Base-by-base conservation (phyloP, 1,140 invertebrate genomes). In the Eumeta japonica region DNA sequence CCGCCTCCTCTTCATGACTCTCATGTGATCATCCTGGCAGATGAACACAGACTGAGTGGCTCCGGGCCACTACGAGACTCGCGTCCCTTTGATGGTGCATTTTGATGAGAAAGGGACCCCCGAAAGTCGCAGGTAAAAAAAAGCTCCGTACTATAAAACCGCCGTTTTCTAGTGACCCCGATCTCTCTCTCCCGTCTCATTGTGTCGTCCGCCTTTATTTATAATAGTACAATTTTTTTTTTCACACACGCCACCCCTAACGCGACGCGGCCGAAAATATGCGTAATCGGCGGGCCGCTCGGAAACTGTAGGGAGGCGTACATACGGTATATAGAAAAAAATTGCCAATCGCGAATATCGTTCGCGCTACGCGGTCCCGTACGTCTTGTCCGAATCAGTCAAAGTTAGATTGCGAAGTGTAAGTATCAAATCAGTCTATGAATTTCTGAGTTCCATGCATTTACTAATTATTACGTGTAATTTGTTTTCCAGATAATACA, bases 141-240 rank as follows among this genome's bases (percentile, higher is more conserved):
- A 68, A 62, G 52, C 60, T n/a, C 57, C 65, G 64, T 65, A 74
- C n/a, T 7, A 24, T 67, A 71, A 70, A 70, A 74, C 68, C 66
- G 63, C 60, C 61, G 65, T 71, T 71, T 74, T 58, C 66, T 71
- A 71, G 65, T 74, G 70, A 74, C 70, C 70, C 70, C 59, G 65
- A 73, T 70, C 63, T 53, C 52, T 66, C n/a, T n/a, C 68, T 68
- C 52, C 46, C 63, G 71, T 74, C 63, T 63, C 58, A 67, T 74
- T 74, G 66, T 74, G 58, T 38, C 38, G 47, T 45, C n/a, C 58
- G 52, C 61, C 61, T 58, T 70, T 71, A 73, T 74, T 74, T 74
- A 74, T 71, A 71, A 71, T 70, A 68, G 61, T 62, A 62, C 43
- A 61, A n/a, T n/a, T n/a, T n/a, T 68, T 73, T 74, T 72, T 74